phyloP scores from a whole-genome alignment of 2,113 vertebrate species.

The Paramormyrops kingsleyae region DNA sequence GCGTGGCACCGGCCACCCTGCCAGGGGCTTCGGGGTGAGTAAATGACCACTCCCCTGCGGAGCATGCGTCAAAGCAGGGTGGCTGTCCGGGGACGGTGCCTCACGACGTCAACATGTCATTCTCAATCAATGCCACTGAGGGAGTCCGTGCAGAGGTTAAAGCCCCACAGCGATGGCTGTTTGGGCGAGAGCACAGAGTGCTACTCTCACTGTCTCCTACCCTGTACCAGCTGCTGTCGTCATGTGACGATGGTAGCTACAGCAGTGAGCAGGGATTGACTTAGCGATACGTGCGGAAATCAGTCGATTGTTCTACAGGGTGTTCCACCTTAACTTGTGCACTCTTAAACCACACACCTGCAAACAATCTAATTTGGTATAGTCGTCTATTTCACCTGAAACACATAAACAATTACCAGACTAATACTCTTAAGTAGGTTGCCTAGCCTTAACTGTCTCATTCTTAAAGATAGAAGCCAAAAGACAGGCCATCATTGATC shows the following conservation, averaged over 20 bases:
- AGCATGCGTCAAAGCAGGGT: neutral
- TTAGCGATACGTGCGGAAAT: too few species aligned
- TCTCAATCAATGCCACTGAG: neutral
- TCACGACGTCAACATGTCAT: neutral
- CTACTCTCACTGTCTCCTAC: neutral
- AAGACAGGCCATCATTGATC: too few species aligned
- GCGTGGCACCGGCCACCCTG: constrained; percentile 57
- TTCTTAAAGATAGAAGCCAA: too few species aligned
- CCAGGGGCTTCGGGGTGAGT: constrained; percentile 69
- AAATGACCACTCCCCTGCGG: constrained; percentile 45
- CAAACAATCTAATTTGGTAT: too few species aligned
- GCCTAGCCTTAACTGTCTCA: too few species aligned
- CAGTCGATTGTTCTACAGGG: too few species aligned
- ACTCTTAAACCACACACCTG: too few species aligned
- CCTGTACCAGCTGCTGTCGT: neutral
- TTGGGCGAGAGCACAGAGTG: neutral
- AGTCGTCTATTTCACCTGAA: too few species aligned
- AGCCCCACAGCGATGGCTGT: neutral
- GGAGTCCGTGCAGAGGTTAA: neutral
- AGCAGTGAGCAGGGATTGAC: neutral
- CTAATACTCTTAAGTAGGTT: too few species aligned
- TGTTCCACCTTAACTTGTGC: too few species aligned
- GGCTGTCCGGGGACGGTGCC: neutral
- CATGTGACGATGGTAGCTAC: neutral
- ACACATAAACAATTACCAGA: too few species aligned